Base-by-base conservation (phyloP, 2,113 vertebrate genomes). In the Oreochromis niloticus region DNA sequence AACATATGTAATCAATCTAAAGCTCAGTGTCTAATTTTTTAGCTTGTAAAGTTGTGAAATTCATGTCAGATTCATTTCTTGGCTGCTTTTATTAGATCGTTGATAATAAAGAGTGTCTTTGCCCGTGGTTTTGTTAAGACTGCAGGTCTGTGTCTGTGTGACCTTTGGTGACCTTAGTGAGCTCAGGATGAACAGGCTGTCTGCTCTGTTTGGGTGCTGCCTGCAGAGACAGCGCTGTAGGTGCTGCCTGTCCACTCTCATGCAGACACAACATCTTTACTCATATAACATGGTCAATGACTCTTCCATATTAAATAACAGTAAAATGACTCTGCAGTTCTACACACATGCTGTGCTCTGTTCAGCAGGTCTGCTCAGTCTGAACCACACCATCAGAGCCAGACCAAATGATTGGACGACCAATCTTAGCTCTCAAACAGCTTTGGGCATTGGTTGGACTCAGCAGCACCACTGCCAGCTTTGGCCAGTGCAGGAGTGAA, bases 331-430 rank as follows among this genome's bases (percentile, higher is more conserved):
- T 55, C 52, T 22, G 4, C n/a, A 19, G 43, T 5, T 13, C 5
- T 39, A 39, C 36, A 9, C 9, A 9, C 39, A 10, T 43, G 4
- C 41, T 48, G 4, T 48, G 46, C 14, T 17, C 9, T n/a, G 17
- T n/a, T 52, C 6, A 16, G 7, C 1, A 71, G 36, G 11, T 22
- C 4, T 24, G 7, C 11, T 71, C 19, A 71, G 36, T 68, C 10
- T 16, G 19, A 3, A 41, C 13, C 19, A 8, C 12, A 68, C n/a
- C 1, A 1, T 68, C 41, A 12, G 39, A 71, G 7, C 39, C 66
- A 43, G 0, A 24, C 39, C 39, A 0, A 22, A 16, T 39, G 41
- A 14, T 0, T 19, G 59, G 59, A 34, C 30, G 3, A 32, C 57
- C 8, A 17, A 61, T 34, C 1, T 32, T n/a, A 71, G 63, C 36